Base-by-base conservation (phyloP, 2,888 invertebrate genomes). In the Apamea crenata region DNA sequence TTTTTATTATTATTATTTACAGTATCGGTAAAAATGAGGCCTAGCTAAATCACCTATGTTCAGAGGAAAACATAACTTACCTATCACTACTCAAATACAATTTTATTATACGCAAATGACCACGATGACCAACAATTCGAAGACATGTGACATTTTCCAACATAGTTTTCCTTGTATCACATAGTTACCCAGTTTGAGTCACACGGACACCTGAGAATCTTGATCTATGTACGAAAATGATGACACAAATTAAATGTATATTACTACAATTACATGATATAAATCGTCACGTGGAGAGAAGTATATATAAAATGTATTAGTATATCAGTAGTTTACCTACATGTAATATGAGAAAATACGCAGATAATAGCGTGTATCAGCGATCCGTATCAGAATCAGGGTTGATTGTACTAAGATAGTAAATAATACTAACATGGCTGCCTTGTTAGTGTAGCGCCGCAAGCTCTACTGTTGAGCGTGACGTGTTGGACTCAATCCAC, bases 341-440 rank as follows among this genome's bases (percentile, higher is more conserved):
- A 63, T 56, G 40, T 16, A 56, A 56, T 80, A 50, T 50, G 56
- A 53, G 70, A 61, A 81, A 76, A 75, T 70, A 81, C 65, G 36
- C 56, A 50, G 79, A 79, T 81, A 32, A 80, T 61, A 80, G 50
- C 16, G 7, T 61, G 68, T 74, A 70, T 66, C 47, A 75, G 47
- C 50, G 56, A 61, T 61, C 14, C 14, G 53, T 76, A 66, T 74
- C 69, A 36, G 53, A 56, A 44, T 61, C 29, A 16, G 29, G 59
- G 21, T 36, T 65, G 50, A 56, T 67, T 67, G 36, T 67, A 12
- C 32, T 25, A n/a, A 44, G n/a, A 44, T 10, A 29, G 44, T 68
- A 12, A 68, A 16, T 40, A 18, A 75, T 59, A 44, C 40, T 70
- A 56, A 25, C 50, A 75, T 66, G n/a, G 36, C n/a, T 36, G 1